Evolutionary conservation across 1,140 invertebrate genomes (phyloP).

Genomic region (Frieseomelitta varia): DNA sequence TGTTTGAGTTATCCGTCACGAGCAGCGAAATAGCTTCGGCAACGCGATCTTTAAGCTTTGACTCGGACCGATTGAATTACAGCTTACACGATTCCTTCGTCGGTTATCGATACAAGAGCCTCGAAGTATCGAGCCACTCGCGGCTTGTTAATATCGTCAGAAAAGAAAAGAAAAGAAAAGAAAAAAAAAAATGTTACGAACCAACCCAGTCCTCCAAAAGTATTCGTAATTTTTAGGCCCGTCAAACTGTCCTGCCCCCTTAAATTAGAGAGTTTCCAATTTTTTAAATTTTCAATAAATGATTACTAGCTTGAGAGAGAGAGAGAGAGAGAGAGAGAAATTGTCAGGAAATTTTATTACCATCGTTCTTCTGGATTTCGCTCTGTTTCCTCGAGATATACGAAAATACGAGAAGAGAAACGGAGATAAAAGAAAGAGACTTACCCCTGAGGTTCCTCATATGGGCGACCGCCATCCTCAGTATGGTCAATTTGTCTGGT

Average conservation of each 20-base stretch:
- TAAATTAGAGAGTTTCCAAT: too few relatives aligned
- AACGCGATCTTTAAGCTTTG: constrained; percentile 67
- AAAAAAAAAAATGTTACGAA: too few relatives aligned
- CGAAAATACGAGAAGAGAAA: too few relatives aligned
- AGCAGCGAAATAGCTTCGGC: constrained; percentile 71
- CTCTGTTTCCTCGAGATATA: not conserved
- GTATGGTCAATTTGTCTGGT: constrained; percentile 99
- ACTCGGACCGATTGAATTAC: constrained; percentile 70
- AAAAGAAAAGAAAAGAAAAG: too few relatives aligned
- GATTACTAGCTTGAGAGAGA: not conserved
- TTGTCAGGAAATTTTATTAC: too few relatives aligned
- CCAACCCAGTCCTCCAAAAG: too few relatives aligned
- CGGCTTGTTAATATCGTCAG: too few relatives aligned
- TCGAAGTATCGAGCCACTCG: not conserved
- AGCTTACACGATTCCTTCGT: constrained; percentile 18
- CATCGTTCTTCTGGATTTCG: not conserved
- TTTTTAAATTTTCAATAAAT: not conserved
- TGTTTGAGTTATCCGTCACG: constrained; percentile 76
- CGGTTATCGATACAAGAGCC: constrained; percentile 28
- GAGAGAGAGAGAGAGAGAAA: not conserved
- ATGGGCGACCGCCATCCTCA: constrained; percentile 99
- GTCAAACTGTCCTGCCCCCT: too few relatives aligned
- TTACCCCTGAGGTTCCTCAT: constrained; percentile 98
- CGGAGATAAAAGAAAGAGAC: constrained; percentile 54
- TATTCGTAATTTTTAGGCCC: too few relatives aligned